These are phyloP conservation scores for Orchesella flavescens DNA, from an alignment of 2,888 invertebrate species.

Conservation along the genomic window DNA sequence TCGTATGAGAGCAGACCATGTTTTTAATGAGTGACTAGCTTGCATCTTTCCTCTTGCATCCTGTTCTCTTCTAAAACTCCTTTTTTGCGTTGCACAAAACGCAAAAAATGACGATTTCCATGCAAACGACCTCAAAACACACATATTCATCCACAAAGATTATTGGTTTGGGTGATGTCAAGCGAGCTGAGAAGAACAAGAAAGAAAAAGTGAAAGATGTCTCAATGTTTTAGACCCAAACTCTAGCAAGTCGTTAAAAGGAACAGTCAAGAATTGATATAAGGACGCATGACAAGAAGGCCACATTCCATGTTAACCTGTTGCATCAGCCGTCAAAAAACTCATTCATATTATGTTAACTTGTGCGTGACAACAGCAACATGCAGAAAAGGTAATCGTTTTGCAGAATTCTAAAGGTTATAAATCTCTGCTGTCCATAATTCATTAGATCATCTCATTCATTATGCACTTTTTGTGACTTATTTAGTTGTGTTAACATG, in stretches of 20 bases:
- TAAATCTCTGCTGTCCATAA: slow-evolving; percentile 3
- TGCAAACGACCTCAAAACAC: slow-evolving; percentile 17
- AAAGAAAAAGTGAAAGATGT: slow-evolving; percentile 39
- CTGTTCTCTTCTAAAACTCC: too few relatives aligned
- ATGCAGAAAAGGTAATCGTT: slow-evolving; percentile 8
- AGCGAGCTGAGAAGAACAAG: not conserved
- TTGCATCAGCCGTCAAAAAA: slow-evolving; percentile 45
- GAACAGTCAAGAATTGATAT: too few relatives aligned
- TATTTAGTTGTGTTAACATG: slow-evolving; percentile 8
- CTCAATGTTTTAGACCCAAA: not conserved
- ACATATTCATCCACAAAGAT: not conserved
- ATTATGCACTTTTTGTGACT: slow-evolving; percentile 18
- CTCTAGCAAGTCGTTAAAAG: slow-evolving; percentile 14
- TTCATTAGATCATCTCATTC: slow-evolving; percentile 30
- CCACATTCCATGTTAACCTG: slow-evolving; percentile 52
- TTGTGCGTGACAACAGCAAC: slow-evolving; percentile 45
- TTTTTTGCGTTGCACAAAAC: slow-evolving; percentile 3
- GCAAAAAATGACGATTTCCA: not conserved
- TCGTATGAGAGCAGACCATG: too few relatives aligned
- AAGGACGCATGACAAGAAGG: slow-evolving; percentile 35
- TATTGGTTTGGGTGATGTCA: slow-evolving; percentile 20
- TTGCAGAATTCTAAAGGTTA: slow-evolving; percentile 43
- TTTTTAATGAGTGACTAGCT: too few relatives aligned
- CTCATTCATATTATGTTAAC: slow-evolving; percentile 52
- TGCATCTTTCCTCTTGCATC: too few relatives aligned